phyloP scores from a whole-genome alignment of 2,888 invertebrate genomes.

The Saturnia japonica region DNA sequence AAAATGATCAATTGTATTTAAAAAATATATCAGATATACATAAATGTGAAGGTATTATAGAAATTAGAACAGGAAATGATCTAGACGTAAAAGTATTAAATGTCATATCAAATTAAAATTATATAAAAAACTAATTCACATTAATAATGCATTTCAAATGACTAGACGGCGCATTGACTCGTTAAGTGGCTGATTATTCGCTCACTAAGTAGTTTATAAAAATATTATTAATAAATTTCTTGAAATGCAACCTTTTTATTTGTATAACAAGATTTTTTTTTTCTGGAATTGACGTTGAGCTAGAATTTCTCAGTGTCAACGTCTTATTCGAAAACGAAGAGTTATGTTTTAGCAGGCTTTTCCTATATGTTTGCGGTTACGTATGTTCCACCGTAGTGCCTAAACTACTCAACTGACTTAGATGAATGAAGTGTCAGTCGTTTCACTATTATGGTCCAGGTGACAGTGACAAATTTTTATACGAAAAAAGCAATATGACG shows the following conservation, averaged over 20 bases:
- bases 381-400: no score
- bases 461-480: no score
- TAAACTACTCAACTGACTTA: no score
- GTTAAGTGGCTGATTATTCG: slow-evolving; percentile 3
- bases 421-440: no score
- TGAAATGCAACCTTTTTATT: background rate
- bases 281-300: background rate
- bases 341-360: no score
- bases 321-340: background rate
- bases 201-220: background rate
- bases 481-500: no score
- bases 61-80: slow-evolving; percentile 13
- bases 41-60: background rate
- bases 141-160: background rate
- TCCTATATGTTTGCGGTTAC: no score
- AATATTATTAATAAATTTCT: background rate
- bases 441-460: no score
- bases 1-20: background rate
- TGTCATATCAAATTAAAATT: slow-evolving; percentile 2
- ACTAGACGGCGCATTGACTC: slow-evolving; percentile 4
- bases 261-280: background rate
- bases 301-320: background rate
- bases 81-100: slow-evolving; percentile 11
- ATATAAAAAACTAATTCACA: background rate
- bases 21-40: background rate